Evolutionary conservation across 2,113 vertebrate genomes (phyloP).

Genomic region (Heliornis fulica): DNA sequence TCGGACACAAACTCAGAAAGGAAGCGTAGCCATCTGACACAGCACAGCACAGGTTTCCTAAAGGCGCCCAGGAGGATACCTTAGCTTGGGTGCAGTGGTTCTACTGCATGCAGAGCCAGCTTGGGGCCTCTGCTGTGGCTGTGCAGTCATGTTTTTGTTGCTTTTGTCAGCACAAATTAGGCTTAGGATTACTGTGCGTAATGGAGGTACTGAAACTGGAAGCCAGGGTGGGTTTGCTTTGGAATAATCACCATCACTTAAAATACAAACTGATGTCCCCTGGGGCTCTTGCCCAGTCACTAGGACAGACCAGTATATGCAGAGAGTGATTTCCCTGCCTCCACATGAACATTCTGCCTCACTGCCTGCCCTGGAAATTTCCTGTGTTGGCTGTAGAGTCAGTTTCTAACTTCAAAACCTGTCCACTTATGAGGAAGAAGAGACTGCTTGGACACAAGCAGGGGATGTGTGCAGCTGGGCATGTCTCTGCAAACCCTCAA

Average conservation of each 20-base stretch:
- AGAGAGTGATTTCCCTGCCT: background rate
- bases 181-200: background rate
- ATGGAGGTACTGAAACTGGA: background rate
- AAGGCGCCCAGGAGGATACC: background rate
- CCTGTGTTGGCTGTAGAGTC: background rate
- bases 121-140: background rate
- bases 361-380: background rate
- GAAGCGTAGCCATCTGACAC: background rate
- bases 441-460: background rate
- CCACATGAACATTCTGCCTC: background rate
- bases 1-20: background rate
- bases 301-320: background rate
- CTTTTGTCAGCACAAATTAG: background rate
- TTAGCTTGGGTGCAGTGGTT: background rate
- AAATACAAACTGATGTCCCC: background rate
- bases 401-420: background rate
- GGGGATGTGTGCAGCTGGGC: background rate
- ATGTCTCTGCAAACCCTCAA: background rate
- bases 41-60: background rate
- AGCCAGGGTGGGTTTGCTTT: background rate
- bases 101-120: background rate
- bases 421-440: background rate
- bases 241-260: background rate
- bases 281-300: background rate
- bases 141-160: background rate